These are phyloP conservation scores for Zoroaster sp. DNA, from an alignment of 53 echinoderm and acorn worm genomes.

Conservation along the genomic window DNA sequence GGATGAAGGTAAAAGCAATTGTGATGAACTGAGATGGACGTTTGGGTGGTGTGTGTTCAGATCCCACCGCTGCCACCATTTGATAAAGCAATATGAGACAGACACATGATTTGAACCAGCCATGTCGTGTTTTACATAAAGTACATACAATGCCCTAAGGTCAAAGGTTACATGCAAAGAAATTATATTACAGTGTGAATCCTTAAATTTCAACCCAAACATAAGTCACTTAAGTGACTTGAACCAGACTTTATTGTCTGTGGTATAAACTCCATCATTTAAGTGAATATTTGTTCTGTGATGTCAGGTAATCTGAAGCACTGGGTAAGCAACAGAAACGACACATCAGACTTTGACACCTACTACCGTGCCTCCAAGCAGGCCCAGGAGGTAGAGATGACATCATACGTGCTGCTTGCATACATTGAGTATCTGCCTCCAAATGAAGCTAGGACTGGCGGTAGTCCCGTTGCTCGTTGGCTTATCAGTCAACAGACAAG, in stretches of 20 bases:
- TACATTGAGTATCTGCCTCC: not conserved
- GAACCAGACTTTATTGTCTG: too few species aligned
- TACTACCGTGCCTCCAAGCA: conserved; percentile 50
- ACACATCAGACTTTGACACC: not conserved
- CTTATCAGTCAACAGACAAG: conserved; percentile 64
- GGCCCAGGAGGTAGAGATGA: conserved; percentile 80
- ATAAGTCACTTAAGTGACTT: too few species aligned
- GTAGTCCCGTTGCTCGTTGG: conserved; percentile 62
- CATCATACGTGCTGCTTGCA: conserved; percentile 78
- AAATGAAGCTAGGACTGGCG: conserved; percentile 10
- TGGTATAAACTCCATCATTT: too few species aligned
- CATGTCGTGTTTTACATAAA: too few species aligned
- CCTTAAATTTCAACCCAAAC: too few species aligned
- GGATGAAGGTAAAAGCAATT: conserved; percentile 44
- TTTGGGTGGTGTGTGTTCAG: not conserved
- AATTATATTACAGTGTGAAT: too few species aligned
- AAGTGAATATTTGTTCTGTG: not conserved
- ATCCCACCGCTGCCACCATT: not conserved
- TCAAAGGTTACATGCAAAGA: too few species aligned
- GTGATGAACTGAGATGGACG: not conserved
- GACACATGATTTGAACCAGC: too few species aligned
- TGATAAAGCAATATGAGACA: too few species aligned
- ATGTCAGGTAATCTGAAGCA: conserved; percentile 59
- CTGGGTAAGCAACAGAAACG: conserved; percentile 76
- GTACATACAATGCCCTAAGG: too few species aligned